phyloP scores from a whole-genome alignment of 1,140 invertebrate genomes.

The Drosophila kepulauana region DNA sequence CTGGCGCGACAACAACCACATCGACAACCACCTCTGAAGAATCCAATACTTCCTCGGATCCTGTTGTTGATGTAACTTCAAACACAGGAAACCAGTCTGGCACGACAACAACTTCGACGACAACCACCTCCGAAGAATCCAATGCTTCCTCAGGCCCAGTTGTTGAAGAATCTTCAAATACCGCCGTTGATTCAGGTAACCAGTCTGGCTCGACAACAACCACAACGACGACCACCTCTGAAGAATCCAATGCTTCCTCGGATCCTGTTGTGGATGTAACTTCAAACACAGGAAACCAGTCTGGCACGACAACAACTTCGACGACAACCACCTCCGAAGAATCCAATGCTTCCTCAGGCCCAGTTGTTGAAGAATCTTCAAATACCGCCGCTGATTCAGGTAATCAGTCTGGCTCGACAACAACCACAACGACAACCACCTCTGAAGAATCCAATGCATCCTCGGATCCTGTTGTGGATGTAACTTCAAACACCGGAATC shows the following conservation, averaged over 20 bases:
- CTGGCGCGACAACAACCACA: conserved; percentile 2
- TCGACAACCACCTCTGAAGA: neutral
- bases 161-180: neutral
- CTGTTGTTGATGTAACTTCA: neutral
- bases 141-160: neutral
- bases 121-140: neutral
- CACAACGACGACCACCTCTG: conserved; percentile 9
- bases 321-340: conserved; percentile 10
- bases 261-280: neutral
- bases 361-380: neutral
- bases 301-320: neutral
- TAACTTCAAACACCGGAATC: neutral
- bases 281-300: neutral
- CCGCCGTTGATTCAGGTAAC: neutral
- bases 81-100: neutral
- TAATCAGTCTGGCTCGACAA: conserved; percentile 6
- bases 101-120: neutral
- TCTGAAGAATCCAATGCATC: neutral
- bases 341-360: neutral
- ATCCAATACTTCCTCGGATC: neutral
- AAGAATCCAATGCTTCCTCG: neutral
- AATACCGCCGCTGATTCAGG: neutral
- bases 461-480: conserved; percentile 11
- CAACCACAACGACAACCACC: conserved; percentile 5
- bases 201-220: conserved; percentile 9